Evolutionary conservation across 2,888 invertebrate genomes (phyloP).

Genomic region (Ferdinandea cuprea): DNA sequence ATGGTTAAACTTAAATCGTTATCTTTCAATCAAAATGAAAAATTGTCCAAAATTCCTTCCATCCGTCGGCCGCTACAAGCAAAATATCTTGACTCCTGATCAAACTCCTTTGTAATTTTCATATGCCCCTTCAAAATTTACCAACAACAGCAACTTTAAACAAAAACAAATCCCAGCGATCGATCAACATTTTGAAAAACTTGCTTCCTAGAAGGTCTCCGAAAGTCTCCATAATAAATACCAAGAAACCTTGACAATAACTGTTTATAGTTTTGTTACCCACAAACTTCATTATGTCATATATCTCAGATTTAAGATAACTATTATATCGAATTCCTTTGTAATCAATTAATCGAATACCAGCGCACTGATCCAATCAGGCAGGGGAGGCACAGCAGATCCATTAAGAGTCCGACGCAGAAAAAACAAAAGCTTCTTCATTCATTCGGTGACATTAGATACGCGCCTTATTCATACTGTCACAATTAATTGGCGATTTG

Average conservation of each 20-base stretch:
- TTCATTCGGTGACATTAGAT: slow-evolving; percentile 61
- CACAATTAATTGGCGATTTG: slow-evolving; percentile 69
- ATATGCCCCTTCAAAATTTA: too few species aligned
- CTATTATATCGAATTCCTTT: slow-evolving; percentile 15
- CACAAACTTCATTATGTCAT: slow-evolving; percentile 35
- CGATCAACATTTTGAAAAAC: not conserved
- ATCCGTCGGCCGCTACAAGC: too few species aligned
- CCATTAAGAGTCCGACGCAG: slow-evolving; percentile 32
- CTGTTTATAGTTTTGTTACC: slow-evolving; percentile 26
- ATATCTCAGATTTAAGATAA: slow-evolving; percentile 28
- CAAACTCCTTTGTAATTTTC: too few species aligned
- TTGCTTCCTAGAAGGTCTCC: not conserved
- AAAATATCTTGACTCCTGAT: too few species aligned
- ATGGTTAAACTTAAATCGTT: too few species aligned
- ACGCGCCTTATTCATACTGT: slow-evolving; percentile 51
- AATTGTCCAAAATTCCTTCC: too few species aligned
- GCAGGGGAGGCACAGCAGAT: slow-evolving; percentile 14
- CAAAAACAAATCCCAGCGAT: not conserved
- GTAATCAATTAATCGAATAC: slow-evolving; percentile 1
- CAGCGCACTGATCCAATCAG: not conserved
- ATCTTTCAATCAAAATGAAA: too few species aligned
- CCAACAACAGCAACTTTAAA: not conserved
- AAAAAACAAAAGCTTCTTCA: slow-evolving; percentile 53
- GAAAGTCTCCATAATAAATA: slow-evolving; percentile 11
- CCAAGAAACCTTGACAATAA: slow-evolving; percentile 16